Base-by-base conservation (phyloP, 2,113 vertebrate genomes). In the Mixornis gularis region DNA sequence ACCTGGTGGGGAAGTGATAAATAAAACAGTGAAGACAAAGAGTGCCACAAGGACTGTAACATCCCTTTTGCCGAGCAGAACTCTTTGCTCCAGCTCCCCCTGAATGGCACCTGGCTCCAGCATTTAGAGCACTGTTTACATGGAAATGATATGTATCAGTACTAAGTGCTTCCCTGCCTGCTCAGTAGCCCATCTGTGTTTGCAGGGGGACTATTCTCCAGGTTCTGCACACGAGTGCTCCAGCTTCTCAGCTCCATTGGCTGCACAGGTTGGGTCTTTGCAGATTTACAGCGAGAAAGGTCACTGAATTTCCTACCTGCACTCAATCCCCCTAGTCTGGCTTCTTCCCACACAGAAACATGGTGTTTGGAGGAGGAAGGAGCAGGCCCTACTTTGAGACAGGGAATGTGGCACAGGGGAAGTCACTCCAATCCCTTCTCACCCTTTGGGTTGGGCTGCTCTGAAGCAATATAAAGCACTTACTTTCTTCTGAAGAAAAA, bases 131-230 rank as follows among this genome's bases (percentile, higher is more conserved):
- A 26, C 36, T 79, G 62, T 22, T 90, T 49, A 86, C 77, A 84
- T 90, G 79, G 77, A 94, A 87, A 92, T 86, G 0, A 17, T 24
- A 62, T 36, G 52, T 59, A 46, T 51, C 79, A n/a, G 49, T 46
- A 70, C 41, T 79, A 76, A 90, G 85, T 3, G 65, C 34, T 71
- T 60, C 44, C 48, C 14, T 79, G 48, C 56, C n/a, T 74, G 52
- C 76, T 88, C 4, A 1, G 29, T 0, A 0, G 30, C 56, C 65
- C 34, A 3, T 34, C 63, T 1, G 0, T 81, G 18, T 69, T 81
- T 87, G 73, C 62, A 53, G 41, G 25, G 72, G 36, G 69, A 92
- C 77, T 79, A 21, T 34, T 60, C 53, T 78, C 32, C 73, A 71
- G 64, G 48, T 60, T 89, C 89, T 91, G 84, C 69, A 63, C 32